These are phyloP conservation scores for Leptinotarsa juncta DNA, from an alignment of 2,888 invertebrate species.

Conservation along the genomic window DNA sequence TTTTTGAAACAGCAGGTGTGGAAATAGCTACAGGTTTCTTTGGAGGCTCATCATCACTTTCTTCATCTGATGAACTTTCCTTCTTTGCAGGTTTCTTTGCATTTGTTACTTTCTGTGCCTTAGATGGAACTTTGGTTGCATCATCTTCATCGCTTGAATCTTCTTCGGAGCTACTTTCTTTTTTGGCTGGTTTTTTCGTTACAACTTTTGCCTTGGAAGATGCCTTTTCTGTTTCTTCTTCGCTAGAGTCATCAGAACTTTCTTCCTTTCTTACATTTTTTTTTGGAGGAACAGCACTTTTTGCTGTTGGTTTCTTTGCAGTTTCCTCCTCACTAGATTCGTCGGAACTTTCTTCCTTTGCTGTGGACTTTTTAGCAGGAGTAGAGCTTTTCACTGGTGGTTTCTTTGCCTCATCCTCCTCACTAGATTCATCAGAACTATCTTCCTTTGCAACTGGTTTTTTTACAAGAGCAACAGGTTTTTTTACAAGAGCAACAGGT, in stretches of 20 bases:
- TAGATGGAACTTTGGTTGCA: conserved; percentile 43
- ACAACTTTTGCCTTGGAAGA: neutral
- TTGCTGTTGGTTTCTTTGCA: conserved; percentile 40
- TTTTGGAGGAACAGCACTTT: conserved; percentile 32
- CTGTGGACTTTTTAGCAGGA: conserved; percentile 23
- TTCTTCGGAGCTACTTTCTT: conserved; percentile 60
- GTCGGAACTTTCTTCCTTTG: conserved; percentile 43
- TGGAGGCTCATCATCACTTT: conserved; percentile 44
- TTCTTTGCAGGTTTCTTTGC: conserved; percentile 51
- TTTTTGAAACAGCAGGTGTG: conserved; percentile 43
- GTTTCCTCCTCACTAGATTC: conserved; percentile 37
- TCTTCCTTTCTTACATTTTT: conserved; percentile 23
- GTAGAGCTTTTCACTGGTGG: conserved; percentile 40
- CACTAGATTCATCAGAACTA: conserved; percentile 54
- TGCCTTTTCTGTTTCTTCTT: neutral
- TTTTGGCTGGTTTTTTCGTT: conserved; percentile 34
- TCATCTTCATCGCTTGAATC: conserved; percentile 59
- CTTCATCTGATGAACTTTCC: conserved; percentile 59
- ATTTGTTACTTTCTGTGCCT: conserved; percentile 20
- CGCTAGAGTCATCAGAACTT: conserved; percentile 25
- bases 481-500: conserved; percentile 27
- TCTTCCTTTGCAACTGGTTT: conserved; percentile 44
- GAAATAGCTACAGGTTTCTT: conserved; percentile 53
- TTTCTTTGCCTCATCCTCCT: conserved; percentile 54
- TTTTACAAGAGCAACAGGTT: conserved; percentile 26